These are phyloP conservation scores for Pristiophorus japonicus DNA, from an alignment of 2,113 vertebrate genomes.

Conservation along the genomic window DNA sequence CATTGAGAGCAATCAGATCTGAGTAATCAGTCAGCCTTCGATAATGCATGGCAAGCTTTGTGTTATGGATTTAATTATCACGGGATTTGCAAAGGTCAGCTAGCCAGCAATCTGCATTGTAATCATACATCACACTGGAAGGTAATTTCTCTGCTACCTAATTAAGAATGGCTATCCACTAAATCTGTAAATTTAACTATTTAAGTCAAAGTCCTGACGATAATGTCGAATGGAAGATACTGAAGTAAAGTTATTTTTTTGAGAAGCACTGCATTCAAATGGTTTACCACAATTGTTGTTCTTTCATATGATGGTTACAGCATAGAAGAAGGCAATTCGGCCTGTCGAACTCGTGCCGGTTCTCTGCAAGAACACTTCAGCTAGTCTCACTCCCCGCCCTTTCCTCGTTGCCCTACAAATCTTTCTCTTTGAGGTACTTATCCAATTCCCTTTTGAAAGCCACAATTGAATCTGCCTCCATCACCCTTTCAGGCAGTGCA, in stretches of 20 bases:
- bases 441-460: too few relatives aligned
- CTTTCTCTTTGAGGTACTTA: too few relatives aligned
- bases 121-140: not conserved
- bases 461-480: too few relatives aligned
- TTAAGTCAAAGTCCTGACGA: not conserved
- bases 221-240: not conserved
- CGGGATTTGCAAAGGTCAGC: constrained; percentile 21
- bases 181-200: not conserved
- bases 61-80: constrained; percentile 28
- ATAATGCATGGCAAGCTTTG: constrained; percentile 26
- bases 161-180: not conserved
- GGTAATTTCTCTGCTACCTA: constrained; percentile 4
- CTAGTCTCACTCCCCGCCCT: too few relatives aligned
- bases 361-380: too few relatives aligned
- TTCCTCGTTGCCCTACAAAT: too few relatives aligned
- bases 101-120: not conserved
- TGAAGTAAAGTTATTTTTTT: not conserved
- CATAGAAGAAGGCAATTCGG: too few relatives aligned
- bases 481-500: too few relatives aligned
- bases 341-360: too few relatives aligned
- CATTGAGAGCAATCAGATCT: constrained; percentile 18
- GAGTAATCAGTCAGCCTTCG: constrained; percentile 10
- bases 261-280: not conserved
- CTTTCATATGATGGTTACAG: too few relatives aligned
- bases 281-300: not conserved